These are phyloP conservation scores for Phrynocephalus forsythii DNA, from an alignment of 2,797 vertebrate genomes.

Conservation along the genomic window DNA sequence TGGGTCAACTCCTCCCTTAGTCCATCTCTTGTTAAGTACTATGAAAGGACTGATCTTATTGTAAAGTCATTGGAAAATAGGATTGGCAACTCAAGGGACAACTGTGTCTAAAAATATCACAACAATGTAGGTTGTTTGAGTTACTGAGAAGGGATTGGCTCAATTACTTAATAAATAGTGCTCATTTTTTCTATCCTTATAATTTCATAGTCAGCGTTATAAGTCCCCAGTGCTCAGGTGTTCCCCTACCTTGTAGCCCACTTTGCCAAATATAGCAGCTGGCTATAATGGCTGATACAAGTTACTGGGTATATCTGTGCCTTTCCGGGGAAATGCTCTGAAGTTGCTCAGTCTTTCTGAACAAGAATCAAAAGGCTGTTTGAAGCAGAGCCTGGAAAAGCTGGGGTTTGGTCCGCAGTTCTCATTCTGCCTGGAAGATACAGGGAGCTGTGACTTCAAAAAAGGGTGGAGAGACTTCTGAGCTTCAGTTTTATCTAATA, in stretches of 20 bases:
- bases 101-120: conserved; percentile 25
- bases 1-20: neutral
- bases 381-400: neutral
- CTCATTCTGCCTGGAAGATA: no score
- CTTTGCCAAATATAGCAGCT: conserved; percentile 5
- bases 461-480: no score
- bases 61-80: conserved; percentile 52
- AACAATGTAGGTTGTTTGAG: conserved; percentile 34
- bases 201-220: conserved; percentile 45
- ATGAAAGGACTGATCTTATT: conserved; percentile 20
- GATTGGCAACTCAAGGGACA: conserved; percentile 29
- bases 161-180: conserved; percentile 40
- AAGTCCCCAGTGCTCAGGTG: conserved; percentile 29
- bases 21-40: neutral
- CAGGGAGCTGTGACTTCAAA: no score
- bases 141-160: conserved; percentile 43
- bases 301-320: neutral
- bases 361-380: neutral
- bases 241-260: conserved; percentile 7
- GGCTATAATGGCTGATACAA: neutral
- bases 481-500: neutral
- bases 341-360: neutral
- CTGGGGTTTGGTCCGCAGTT: no score
- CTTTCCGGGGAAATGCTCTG: conserved; percentile 2
- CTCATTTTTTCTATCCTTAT: conserved; percentile 40